Conservation (phyloP, 2,797 vertebrate species). For the Micromesistius poutassou region DNA sequence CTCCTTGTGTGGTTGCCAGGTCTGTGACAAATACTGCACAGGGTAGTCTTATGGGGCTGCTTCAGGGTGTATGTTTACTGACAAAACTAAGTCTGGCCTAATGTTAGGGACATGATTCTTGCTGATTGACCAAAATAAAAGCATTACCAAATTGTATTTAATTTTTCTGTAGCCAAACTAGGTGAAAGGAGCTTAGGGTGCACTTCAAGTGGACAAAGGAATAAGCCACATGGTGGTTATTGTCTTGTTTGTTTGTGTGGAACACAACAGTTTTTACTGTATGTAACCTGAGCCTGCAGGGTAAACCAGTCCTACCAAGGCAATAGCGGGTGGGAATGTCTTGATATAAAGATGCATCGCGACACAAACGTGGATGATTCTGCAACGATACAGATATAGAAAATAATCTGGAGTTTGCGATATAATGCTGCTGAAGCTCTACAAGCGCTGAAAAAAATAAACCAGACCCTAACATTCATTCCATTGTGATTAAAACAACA, state of each 20-base stretch:
- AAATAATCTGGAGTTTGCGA: too few relatives aligned
- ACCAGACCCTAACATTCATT: too few relatives aligned
- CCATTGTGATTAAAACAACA: too few relatives aligned
- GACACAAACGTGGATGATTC: too few relatives aligned
- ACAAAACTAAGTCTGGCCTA: slow-evolving; percentile 39
- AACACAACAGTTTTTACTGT: slow-evolving; percentile 53
- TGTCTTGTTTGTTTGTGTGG: slow-evolving; percentile 57
- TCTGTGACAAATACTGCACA: slow-evolving; percentile 21
- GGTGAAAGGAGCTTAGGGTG: slow-evolving; percentile 4
- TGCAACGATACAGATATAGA: too few relatives aligned
- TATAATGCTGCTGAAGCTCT: too few relatives aligned
- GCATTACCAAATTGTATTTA: slow-evolving; percentile 24
- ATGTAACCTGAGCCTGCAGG: slow-evolving; percentile 54
- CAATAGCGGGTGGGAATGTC: too few relatives aligned
- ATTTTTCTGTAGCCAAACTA: slow-evolving; percentile 9
- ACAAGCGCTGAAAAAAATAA: too few relatives aligned
- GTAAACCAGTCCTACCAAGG: slow-evolving; percentile 37
- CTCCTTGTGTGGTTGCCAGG: slow-evolving; percentile 30
- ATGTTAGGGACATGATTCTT: slow-evolving; percentile 22
- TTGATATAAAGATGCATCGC: too few relatives aligned
- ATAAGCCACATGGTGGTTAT: slow-evolving; percentile 53
- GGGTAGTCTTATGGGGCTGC: slow-evolving; percentile 18
- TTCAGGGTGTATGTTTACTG: slow-evolving; percentile 45
- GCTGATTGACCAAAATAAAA: background rate
- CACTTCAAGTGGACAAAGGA: slow-evolving; percentile 32